Evolutionary conservation across 2,797 vertebrate genomes (phyloP).

Genomic region (Danio albolineatus): DNA sequence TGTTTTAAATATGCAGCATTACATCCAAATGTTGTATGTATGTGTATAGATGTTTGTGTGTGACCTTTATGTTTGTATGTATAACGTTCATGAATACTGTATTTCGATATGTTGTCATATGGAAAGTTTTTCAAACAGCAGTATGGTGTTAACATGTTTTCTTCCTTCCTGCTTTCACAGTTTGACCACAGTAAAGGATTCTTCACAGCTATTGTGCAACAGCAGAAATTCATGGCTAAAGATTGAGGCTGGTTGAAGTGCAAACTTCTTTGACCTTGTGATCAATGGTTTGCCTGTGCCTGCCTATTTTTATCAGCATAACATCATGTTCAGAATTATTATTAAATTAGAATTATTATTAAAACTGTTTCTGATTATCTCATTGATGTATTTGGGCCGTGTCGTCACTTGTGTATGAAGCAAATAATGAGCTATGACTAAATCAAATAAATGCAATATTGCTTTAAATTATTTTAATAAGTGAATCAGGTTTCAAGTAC

Average conservation of each 20-base stretch:
- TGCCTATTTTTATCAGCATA: too few species aligned
- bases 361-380: too few species aligned
- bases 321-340: neutral
- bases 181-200: neutral
- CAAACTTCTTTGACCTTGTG: neutral
- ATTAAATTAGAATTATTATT: too few species aligned
- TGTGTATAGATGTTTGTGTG: neutral
- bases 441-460: neutral
- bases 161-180: constrained; percentile 10
- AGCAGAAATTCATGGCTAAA: neutral
- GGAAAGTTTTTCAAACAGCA: neutral
- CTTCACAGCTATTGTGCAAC: neutral
- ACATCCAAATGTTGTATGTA: neutral
- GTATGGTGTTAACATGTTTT: neutral
- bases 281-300: neutral
- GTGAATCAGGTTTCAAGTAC: too few species aligned
- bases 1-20: too few species aligned
- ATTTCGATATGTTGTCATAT: neutral
- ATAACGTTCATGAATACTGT: neutral
- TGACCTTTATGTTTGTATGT: neutral
- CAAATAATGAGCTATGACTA: neutral
- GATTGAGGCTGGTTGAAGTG: too few species aligned
- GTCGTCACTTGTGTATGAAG: neutral
- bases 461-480: too few species aligned
- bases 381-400: too few species aligned